Evolutionary conservation across 2,797 vertebrate genomes (phyloP).

Genomic region (Morelia viridis): DNA sequence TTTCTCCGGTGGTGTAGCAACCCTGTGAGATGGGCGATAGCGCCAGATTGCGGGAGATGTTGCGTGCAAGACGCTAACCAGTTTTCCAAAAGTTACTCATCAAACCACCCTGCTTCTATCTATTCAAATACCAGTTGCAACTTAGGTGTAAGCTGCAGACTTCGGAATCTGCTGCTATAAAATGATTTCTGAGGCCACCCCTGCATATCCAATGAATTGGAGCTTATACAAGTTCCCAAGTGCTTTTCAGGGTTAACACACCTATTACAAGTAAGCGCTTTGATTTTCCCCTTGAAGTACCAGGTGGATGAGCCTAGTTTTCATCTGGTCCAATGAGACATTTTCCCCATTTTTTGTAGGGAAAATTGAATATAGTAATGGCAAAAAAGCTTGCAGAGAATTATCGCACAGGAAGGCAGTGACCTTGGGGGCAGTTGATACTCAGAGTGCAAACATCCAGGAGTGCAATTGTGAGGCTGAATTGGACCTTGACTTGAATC

Average conservation of each 20-base stretch:
- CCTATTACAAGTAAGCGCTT: background rate
- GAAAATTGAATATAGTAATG: background rate
- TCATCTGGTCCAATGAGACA: background rate
- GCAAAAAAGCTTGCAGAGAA: background rate
- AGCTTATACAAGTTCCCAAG: background rate
- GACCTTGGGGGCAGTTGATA: no score
- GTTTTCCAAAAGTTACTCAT: background rate
- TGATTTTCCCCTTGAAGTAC: background rate
- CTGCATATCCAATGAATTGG: background rate
- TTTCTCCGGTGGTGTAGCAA: background rate
- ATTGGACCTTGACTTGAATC: background rate
- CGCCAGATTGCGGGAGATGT: background rate
- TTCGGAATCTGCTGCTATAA: background rate
- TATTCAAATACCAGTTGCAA: background rate
- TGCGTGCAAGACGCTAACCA: no score
- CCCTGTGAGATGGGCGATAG: background rate
- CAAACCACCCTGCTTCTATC: background rate
- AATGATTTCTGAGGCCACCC: background rate
- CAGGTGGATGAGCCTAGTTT: background rate
- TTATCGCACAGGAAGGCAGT: background rate
- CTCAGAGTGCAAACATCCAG: background rate
- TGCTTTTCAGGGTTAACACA: background rate
- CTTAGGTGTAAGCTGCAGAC: background rate
- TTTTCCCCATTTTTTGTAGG: background rate
- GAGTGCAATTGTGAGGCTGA: background rate